Evolutionary conservation across 2,888 invertebrate genomes (phyloP), one percentile per base, ranked within the genome.

Genomic region (Embidobia sp.): DNA sequence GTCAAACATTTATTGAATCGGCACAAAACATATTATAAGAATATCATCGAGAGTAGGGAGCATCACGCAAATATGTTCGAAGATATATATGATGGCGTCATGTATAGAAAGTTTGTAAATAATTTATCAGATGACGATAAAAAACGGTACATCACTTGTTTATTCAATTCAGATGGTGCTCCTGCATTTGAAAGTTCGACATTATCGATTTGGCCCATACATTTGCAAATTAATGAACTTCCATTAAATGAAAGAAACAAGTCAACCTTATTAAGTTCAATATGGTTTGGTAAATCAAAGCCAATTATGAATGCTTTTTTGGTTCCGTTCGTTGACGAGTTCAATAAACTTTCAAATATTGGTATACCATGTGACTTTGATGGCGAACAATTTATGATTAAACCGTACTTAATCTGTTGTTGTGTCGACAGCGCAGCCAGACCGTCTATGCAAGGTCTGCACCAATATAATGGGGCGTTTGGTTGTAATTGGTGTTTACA

Each of bases 401-500:
- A n/a, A 16, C 49, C 49, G 8, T 49, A 31, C 22, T 22, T 46
- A 13, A 13, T 46, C 7, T 46, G 46, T 10, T 46, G 46, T 26
- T 46, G 46, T 18, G 46, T 57, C 22, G 78, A 79, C 26, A 67
- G 69, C n/a, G 49, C 73, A 19, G 72, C 51, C 11, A 37, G 72
- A 46, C 49, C 76, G 16, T 18, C 26, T 15, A 15, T 79, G n/a
- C 16, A 46, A 29, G 35, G 53, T 29, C 11, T 26, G 6, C 46
- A 26, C 8, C 37, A 37, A 37, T 37, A 13, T 15, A 37, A 37
- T 15, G 37, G 42, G n/a, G 11, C 8, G 5, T 42, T 19, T n/a
- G 42, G 42, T 4, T 42, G 42, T 19, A 42, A 42, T 10, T 42
- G 42, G 42, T 42, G 42, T 10, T n/a, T 42, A 10, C 42, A 42